phyloP scores from a whole-genome alignment of 1,140 invertebrate species.

The Ctenoplectra terminalis region DNA sequence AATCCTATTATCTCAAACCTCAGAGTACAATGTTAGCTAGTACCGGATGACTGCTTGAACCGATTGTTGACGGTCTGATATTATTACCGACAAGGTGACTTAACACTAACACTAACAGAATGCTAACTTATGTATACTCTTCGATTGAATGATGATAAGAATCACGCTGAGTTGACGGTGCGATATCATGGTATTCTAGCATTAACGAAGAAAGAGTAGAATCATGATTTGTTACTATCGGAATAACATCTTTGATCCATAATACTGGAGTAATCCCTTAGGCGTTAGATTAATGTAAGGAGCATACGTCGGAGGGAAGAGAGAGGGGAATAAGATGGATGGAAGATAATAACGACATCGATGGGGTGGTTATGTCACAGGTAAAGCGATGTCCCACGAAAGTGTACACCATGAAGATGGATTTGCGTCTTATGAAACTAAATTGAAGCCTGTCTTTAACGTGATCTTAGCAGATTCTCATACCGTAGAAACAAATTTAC shows the following conservation, averaged over 20 bases:
- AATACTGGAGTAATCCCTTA: conserved; percentile 1
- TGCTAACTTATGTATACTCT: neutral
- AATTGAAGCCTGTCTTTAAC: neutral
- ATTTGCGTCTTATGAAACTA: conserved; percentile 21
- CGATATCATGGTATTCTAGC: neutral
- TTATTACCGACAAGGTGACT: neutral
- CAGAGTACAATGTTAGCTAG: neutral
- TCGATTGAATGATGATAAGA: neutral
- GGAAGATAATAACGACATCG: too few species aligned
- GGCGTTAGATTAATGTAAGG: conserved; percentile 17
- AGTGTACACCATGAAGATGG: conserved; percentile 41
- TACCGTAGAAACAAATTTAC: neutral
- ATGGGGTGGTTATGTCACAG: conserved; percentile 13
- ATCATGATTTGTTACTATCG: neutral
- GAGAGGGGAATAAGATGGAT: conserved; percentile 20
- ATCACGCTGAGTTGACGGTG: neutral
- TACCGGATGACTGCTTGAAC: neutral
- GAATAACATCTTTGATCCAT: neutral
- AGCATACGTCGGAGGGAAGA: neutral
- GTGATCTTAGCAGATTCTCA: neutral
- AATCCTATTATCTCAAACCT: conserved; percentile 48
- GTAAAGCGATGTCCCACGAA: too few species aligned
- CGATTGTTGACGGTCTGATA: neutral
- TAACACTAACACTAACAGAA: neutral
- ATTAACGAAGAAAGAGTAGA: neutral